phyloP scores from a whole-genome alignment of 1,140 invertebrate genomes.

The Dufourea novaeangliae region DNA sequence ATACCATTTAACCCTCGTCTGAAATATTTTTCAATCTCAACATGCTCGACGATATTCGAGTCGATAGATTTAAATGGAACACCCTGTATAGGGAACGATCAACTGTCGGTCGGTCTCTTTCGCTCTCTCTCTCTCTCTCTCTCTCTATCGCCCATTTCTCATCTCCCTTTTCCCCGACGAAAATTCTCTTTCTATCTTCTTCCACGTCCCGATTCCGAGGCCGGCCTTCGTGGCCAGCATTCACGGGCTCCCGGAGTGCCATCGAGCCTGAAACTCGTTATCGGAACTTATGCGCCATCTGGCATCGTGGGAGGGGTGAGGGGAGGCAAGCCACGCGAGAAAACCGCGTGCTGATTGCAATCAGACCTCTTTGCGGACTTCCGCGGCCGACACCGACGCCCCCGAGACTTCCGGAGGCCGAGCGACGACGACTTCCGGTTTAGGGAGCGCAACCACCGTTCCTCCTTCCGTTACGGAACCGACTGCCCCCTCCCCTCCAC shows the following conservation, averaged over 20 bases:
- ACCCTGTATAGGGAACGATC: too few relatives aligned
- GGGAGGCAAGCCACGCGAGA: slow-evolving; percentile 51
- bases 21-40: too few relatives aligned
- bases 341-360: slow-evolving; percentile 75
- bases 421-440: slow-evolving; percentile 68
- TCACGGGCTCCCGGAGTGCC: slow-evolving; percentile 50
- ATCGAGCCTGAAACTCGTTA: slow-evolving; percentile 66
- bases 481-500: too few relatives aligned
- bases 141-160: background rate
- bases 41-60: too few relatives aligned
- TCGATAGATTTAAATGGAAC: too few relatives aligned
- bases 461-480: background rate
- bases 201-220: slow-evolving; percentile 35
- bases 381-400: slow-evolving; percentile 61
- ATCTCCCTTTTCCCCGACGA: slow-evolving; percentile 11
- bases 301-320: background rate
- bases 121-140: slow-evolving; percentile 9
- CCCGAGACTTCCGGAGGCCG: slow-evolving; percentile 14
- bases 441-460: slow-evolving; percentile 11
- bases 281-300: slow-evolving; percentile 57
- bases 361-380: slow-evolving; percentile 72
- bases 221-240: slow-evolving; percentile 45
- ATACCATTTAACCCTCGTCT: too few relatives aligned
- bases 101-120: background rate
- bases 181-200: slow-evolving; percentile 25